Evolutionary conservation across 2,797 vertebrate species (phyloP).

Genomic region (Peromyscus attwateri): DNA sequence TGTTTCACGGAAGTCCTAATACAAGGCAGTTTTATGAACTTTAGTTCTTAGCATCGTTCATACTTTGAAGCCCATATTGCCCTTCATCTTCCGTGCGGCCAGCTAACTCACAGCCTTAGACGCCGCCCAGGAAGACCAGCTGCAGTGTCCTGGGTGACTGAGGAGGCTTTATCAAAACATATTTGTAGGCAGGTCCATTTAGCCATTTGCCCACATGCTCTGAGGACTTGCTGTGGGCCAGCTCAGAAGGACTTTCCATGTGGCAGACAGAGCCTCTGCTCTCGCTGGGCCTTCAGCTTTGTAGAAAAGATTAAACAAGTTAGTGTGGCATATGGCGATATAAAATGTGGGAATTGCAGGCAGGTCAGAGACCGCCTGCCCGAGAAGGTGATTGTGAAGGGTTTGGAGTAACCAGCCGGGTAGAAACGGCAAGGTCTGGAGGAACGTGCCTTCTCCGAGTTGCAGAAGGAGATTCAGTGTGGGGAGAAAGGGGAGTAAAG

Average conservation of each 20-base stretch:
- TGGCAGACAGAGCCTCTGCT: not conserved
- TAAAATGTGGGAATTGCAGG: not conserved
- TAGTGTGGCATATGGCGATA: not conserved
- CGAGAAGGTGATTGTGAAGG: not conserved
- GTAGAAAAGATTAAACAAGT: not conserved
- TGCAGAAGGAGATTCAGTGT: not conserved
- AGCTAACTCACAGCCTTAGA: not conserved
- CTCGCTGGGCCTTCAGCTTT: slow-evolving; percentile 11
- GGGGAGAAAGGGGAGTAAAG: not conserved
- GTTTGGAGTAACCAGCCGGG: not conserved
- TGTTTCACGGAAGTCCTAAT: not conserved
- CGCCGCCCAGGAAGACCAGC: not conserved
- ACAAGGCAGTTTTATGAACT: not conserved
- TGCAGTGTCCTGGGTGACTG: not conserved
- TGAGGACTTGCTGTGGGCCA: not conserved
- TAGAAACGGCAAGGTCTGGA: not conserved
- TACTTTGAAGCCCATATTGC: not conserved
- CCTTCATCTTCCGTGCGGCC: not conserved
- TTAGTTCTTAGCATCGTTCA: not conserved
- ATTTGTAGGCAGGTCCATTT: not conserved
- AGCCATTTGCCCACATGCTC: not conserved
- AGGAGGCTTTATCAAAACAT: not conserved
- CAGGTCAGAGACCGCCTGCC: slow-evolving; percentile 1
- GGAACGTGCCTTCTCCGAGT: not conserved
- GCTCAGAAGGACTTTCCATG: not conserved